Evolutionary conservation across 2,888 invertebrate species (phyloP).

Genomic region (Stramonita haemastoma): DNA sequence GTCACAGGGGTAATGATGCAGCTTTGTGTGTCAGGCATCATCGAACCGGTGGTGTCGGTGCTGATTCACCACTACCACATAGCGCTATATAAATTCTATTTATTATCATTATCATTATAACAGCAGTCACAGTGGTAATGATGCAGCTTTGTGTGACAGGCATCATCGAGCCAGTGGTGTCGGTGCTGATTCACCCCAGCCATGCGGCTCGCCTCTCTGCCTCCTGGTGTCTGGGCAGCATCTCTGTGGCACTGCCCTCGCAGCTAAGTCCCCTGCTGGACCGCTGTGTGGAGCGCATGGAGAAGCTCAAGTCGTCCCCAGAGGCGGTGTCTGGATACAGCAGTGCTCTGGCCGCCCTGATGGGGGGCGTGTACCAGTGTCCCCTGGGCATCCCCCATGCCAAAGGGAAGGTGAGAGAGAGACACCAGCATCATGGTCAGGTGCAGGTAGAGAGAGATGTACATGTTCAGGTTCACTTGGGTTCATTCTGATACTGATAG

Average conservation of each 20-base stretch:
- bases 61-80: conserved; percentile 80
- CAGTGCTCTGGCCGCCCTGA: conserved; percentile 93
- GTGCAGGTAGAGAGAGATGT: neutral
- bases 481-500: neutral
- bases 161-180: conserved; percentile 86
- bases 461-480: neutral
- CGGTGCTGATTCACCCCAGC: conserved; percentile 95
- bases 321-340: conserved; percentile 88
- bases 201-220: conserved; percentile 94
- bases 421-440: neutral
- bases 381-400: conserved; percentile 91
- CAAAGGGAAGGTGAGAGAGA: conserved; percentile 88
- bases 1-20: neutral
- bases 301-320: conserved; percentile 88
- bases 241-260: conserved; percentile 95
- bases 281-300: conserved; percentile 78
- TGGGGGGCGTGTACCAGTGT: conserved; percentile 89
- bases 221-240: conserved; percentile 94
- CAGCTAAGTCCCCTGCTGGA: conserved; percentile 96
- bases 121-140: neutral
- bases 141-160: conserved; percentile 78
- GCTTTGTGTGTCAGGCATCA: conserved; percentile 80
- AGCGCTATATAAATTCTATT: too few species aligned
- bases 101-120: too few species aligned
- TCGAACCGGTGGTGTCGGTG: conserved; percentile 88